A percentile compares a stretch with the other conserved stretches of the same genome.
phyloP scores from a whole-genome alignment of 2,888 invertebrate species.

The Lasioglossum leucozonium region DNA sequence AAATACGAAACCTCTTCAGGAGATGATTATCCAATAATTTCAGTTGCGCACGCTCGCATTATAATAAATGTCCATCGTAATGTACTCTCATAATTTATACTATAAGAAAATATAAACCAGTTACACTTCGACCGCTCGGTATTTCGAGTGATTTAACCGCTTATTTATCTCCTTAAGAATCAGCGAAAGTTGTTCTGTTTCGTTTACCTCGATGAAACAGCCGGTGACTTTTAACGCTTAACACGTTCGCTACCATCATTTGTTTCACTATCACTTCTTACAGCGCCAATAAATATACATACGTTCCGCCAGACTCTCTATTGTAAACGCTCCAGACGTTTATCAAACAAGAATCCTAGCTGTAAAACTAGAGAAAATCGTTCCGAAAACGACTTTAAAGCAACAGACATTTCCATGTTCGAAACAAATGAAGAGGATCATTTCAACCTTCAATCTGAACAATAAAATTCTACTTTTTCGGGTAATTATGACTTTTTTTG shows the following conservation, averaged over 20 bases:
- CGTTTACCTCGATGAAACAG: background rate
- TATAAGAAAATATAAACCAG: background rate
- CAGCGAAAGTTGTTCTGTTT: background rate
- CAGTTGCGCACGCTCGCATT: background rate
- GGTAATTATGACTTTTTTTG: too few species aligned
- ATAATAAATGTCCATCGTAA: background rate
- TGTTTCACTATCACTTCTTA: background rate
- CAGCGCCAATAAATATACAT: background rate
- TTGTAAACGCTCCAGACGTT: background rate
- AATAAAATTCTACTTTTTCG: too few species aligned
- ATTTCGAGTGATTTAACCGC: constrained; percentile 1
- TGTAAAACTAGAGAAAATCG: background rate
- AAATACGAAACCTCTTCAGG: background rate
- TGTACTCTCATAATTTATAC: background rate
- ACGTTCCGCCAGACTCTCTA: background rate
- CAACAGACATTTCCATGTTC: background rate
- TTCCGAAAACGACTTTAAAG: background rate
- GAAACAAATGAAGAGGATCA: too few species aligned
- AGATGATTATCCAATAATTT: background rate
- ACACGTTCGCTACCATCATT: constrained; percentile 2
- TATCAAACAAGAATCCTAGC: background rate
- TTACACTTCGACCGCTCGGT: background rate
- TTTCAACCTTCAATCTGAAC: too few species aligned
- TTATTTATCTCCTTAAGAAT: background rate
- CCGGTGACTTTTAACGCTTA: background rate